These are phyloP conservation scores for Esox niger DNA, from an alignment of 2,113 vertebrate species.

Conservation along the genomic window DNA sequence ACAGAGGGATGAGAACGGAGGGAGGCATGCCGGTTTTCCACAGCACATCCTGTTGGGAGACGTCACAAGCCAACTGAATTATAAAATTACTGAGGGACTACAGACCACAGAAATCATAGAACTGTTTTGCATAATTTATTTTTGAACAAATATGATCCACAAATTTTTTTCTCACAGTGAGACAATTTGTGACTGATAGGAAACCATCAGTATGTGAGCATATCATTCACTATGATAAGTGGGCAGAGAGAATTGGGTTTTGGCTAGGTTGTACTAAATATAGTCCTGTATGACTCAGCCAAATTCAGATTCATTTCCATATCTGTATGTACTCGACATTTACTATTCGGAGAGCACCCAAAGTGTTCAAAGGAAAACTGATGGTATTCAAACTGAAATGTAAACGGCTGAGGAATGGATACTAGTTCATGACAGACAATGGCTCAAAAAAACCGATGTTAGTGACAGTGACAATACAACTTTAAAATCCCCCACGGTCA, in stretches of 20 bases:
- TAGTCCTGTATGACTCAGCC: constrained; percentile 9
- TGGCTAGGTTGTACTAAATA: neutral
- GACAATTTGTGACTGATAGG: constrained; percentile 13
- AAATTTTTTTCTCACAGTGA: constrained; percentile 18
- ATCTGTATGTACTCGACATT: neutral
- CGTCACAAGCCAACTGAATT: constrained; percentile 4
- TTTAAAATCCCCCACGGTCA: no score
- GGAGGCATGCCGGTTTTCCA: neutral
- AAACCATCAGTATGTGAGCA: neutral
- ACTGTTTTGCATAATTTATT: constrained; percentile 14
- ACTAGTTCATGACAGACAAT: neutral
- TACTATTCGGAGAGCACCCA: neutral
- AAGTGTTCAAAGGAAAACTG: neutral
- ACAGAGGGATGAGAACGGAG: neutral
- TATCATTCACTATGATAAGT: neutral
- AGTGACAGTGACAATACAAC: no score
- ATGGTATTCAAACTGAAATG: no score
- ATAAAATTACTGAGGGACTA: constrained; percentile 12
- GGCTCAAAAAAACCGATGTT: neutral
- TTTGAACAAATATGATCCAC: constrained; percentile 1
- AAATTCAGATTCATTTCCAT: neutral
- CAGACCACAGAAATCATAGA: constrained; percentile 3
- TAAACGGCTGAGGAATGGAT: no score
- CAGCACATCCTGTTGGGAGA: neutral
- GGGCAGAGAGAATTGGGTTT: neutral